phyloP scores from a whole-genome alignment of 2,113 vertebrate genomes.

The Actenoides hombroni region DNA sequence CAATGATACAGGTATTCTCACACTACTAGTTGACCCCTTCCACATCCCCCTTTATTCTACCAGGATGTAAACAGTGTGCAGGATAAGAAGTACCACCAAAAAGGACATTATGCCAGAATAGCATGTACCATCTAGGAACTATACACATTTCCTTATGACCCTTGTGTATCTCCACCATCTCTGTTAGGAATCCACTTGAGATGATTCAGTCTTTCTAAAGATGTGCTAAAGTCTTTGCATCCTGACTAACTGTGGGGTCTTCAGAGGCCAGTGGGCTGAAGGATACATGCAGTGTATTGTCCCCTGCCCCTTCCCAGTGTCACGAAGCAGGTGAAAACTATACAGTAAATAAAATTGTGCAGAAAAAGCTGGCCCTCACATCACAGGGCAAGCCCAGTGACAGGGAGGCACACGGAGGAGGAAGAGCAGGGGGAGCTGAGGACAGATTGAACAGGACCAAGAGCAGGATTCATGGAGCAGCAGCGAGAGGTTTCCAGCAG shows the following conservation, averaged over 20 bases:
- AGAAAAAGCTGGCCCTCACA: not conserved
- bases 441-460: not conserved
- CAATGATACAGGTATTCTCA: not conserved
- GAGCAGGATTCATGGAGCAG: not conserved
- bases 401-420: not conserved
- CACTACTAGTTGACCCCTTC: not conserved
- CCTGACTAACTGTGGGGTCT: not conserved
- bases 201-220: not conserved
- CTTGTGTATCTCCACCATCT: fast-evolving
- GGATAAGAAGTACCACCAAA: not conserved
- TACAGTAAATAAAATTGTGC: not conserved
- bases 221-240: fast-evolving
- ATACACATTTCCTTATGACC: not conserved
- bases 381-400: not conserved
- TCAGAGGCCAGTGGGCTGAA: not conserved
- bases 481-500: fast-evolving
- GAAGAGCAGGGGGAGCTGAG: not conserved
- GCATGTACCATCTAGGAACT: fast-evolving
- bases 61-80: not conserved
- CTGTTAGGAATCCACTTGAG: not conserved
- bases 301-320: no score
- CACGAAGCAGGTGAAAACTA: not conserved
- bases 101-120: not conserved
- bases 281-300: not conserved
- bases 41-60: not conserved